phyloP scores from a whole-genome alignment of 2,113 vertebrate genomes.

The Acinonyx jubatus region DNA sequence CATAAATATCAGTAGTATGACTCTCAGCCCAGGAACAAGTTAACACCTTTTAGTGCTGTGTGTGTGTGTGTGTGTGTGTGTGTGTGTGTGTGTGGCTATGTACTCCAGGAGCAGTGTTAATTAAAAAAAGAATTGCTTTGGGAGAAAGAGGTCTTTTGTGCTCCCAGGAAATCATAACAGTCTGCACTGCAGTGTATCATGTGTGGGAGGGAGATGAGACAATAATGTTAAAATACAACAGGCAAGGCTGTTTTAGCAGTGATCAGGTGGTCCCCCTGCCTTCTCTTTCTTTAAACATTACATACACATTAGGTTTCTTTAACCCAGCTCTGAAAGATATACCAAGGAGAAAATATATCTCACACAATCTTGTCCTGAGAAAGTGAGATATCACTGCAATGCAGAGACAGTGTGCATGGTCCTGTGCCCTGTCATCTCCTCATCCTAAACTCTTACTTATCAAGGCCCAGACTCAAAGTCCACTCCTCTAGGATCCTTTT shows the following conservation, averaged over 20 bases:
- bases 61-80: neutral
- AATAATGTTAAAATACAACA: neutral
- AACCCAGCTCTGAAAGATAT: neutral
- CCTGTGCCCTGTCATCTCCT: neutral
- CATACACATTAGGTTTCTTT: neutral
- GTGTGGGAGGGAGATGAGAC: neutral
- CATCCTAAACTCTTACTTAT: neutral
- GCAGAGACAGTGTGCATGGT: neutral
- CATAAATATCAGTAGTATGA: conserved; percentile 50
- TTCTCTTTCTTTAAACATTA: neutral
- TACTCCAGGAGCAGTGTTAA: neutral
- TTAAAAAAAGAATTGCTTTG: neutral
- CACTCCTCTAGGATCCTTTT: neutral
- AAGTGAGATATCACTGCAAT: neutral
- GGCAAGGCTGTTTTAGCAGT: neutral
- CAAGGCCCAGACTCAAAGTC: neutral
- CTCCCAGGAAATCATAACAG: conserved; percentile 29
- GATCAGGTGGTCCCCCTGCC: neutral
- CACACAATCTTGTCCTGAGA: neutral
- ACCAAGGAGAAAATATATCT: neutral
- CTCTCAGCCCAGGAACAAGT: neutral
- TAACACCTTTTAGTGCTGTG: conserved; percentile 17
- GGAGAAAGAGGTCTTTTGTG: neutral
- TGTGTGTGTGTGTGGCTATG: neutral
- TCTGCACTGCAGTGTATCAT: neutral